A percentile compares a stretch with the other conserved stretches of the same genome.
Evolutionary conservation across 2,113 vertebrate species (phyloP).

Genomic region (Puntigrus tetrazona): DNA sequence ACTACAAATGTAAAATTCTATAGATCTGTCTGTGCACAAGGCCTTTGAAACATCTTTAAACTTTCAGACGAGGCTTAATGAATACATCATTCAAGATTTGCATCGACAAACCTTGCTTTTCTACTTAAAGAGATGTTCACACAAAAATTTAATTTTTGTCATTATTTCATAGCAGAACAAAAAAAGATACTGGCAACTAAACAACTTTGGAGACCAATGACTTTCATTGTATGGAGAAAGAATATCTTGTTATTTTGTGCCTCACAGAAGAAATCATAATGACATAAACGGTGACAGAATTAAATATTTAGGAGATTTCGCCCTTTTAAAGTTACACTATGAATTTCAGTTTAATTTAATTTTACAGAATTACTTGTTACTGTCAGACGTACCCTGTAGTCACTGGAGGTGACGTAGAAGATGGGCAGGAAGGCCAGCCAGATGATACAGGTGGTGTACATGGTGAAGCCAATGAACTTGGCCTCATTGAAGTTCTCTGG

Average conservation of each 20-base stretch:
- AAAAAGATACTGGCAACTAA: neutral
- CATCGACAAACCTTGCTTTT: neutral
- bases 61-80: neutral
- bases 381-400: conserved; percentile 91
- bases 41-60: neutral
- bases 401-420: conserved; percentile 99
- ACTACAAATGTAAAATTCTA: neutral
- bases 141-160: neutral
- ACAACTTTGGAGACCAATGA: neutral
- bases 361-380: too few relatives aligned
- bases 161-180: neutral
- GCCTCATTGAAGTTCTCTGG: conserved; percentile 99
- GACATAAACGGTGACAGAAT: neutral
- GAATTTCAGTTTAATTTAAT: neutral
- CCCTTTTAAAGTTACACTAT: neutral
- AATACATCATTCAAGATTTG: neutral
- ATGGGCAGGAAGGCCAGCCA: conserved; percentile 99
- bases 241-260: too few relatives aligned
- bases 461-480: conserved; percentile 99
- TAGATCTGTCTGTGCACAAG: neutral
- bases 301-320: neutral
- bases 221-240: neutral
- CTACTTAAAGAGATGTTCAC: neutral
- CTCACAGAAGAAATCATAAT: neutral
- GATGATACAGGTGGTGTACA: conserved; percentile 99